A percentile compares a stretch with the other conserved stretches of the same genome.
Conservation (phyloP, 2,113 vertebrate genomes). For the Phalacrocorax pelagicus region DNA sequence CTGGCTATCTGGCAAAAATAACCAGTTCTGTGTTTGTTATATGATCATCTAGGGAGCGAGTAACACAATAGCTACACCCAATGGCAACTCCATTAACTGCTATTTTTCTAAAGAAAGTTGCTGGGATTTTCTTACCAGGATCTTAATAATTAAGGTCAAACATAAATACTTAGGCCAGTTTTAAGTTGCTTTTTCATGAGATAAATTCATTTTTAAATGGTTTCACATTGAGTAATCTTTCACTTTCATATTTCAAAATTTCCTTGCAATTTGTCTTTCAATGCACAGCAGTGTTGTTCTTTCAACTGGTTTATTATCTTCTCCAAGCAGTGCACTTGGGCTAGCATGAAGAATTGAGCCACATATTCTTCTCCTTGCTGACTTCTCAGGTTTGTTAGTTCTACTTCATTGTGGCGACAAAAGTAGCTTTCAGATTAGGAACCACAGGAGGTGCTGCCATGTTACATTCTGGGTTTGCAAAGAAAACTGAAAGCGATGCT, state of each 20-base stretch:
- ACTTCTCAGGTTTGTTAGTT: background rate
- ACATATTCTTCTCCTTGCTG: background rate
- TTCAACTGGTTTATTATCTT: background rate
- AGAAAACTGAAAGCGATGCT: background rate
- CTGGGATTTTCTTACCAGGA: background rate
- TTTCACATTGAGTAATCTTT: background rate
- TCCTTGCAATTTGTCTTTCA: background rate
- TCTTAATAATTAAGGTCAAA: background rate
- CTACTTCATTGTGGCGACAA: background rate
- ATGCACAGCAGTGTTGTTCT: background rate
- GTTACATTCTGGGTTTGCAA: background rate
- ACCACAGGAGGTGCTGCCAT: background rate
- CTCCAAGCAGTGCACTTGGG: background rate
- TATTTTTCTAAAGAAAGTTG: background rate
- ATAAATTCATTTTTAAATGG: background rate
- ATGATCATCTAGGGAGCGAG: background rate
- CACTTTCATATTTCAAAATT: background rate
- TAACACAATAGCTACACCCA: slow-evolving; percentile 64
- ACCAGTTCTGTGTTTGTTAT: background rate
- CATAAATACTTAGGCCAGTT: background rate
- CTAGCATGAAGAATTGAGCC: background rate
- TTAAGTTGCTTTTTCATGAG: background rate
- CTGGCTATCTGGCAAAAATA: background rate
- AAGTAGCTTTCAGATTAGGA: background rate
- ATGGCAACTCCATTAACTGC: slow-evolving; percentile 31